These are phyloP conservation scores for Nasonia longicornis DNA, from an alignment of 1,140 invertebrate species.

Conservation along the genomic window DNA sequence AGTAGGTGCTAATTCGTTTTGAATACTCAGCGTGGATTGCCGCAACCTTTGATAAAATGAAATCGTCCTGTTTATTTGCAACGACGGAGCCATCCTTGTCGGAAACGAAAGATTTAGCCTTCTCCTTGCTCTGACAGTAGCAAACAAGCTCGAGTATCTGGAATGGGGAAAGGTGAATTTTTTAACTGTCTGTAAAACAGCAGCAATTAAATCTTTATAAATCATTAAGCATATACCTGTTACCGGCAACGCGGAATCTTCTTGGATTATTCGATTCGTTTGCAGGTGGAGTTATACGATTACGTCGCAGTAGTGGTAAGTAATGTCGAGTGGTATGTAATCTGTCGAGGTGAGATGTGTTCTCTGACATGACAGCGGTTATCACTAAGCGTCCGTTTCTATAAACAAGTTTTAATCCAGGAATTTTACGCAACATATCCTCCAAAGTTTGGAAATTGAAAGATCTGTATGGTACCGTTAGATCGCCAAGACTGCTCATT, in stretches of 20 bases:
- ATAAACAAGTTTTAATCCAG: neutral
- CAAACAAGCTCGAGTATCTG: neutral
- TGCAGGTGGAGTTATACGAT: too few species aligned
- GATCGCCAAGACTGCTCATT: too few species aligned
- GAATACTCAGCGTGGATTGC: too few species aligned
- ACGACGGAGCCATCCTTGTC: too few species aligned
- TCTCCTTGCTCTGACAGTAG: neutral
- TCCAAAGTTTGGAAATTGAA: conserved; percentile 29
- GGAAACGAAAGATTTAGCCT: neutral
- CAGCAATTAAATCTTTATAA: neutral
- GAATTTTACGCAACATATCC: conserved; percentile 26
- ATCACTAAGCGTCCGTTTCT: conserved; percentile 53
- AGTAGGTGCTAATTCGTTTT: too few species aligned
- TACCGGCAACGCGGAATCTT: neutral
- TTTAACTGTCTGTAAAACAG: neutral
- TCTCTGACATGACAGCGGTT: conserved; percentile 52
- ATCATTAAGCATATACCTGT: neutral
- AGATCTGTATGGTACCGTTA: conserved; percentile 35
- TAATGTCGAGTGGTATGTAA: too few species aligned
- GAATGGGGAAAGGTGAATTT: neutral
- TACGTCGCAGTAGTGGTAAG: too few species aligned
- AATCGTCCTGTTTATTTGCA: too few species aligned
- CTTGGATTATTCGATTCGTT: neutral
- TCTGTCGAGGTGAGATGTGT: conserved; percentile 66
- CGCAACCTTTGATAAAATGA: too few species aligned